A percentile compares a stretch with the other conserved stretches of the same genome.
Evolutionary conservation across 2,113 vertebrate genomes (phyloP).

Genomic region (Nanorana parkeri): DNA sequence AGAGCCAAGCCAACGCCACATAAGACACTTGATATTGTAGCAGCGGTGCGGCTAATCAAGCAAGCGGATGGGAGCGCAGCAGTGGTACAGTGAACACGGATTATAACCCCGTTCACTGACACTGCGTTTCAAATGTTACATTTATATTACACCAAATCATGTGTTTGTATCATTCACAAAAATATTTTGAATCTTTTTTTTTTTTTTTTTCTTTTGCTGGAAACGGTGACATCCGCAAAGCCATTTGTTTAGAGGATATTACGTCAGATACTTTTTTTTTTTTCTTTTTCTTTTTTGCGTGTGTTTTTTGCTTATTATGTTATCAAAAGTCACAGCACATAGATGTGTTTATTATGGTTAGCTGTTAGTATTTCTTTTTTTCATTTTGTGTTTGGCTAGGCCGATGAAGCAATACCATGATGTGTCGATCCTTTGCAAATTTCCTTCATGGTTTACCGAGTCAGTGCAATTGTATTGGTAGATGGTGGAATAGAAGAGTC

Average conservation of each 20-base stretch:
- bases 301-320: not conserved
- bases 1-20: not conserved
- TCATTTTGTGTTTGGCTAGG: not conserved
- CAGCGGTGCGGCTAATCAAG: not conserved
- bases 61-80: slow-evolving; percentile 4
- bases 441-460: not conserved
- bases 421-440: not conserved
- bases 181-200: not conserved
- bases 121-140: slow-evolving; percentile 41
- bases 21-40: slow-evolving; percentile 28
- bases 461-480: slow-evolving; percentile 22
- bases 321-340: slow-evolving; percentile 8
- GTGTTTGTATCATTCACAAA: slow-evolving; percentile 3
- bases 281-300: not conserved
- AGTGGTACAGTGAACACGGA: not conserved
- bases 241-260: slow-evolving; percentile 1
- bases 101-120: slow-evolving; percentile 18
- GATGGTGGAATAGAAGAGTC: not conserved
- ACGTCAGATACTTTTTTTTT: not conserved
- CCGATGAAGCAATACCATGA: not conserved
- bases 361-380: not conserved
- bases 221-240: not conserved
- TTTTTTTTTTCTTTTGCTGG: not conserved
- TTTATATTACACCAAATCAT: slow-evolving; percentile 47
- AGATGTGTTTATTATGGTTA: not conserved